phyloP scores from a whole-genome alignment of 2,797 vertebrate genomes.

The Sebastes steindachneri region DNA sequence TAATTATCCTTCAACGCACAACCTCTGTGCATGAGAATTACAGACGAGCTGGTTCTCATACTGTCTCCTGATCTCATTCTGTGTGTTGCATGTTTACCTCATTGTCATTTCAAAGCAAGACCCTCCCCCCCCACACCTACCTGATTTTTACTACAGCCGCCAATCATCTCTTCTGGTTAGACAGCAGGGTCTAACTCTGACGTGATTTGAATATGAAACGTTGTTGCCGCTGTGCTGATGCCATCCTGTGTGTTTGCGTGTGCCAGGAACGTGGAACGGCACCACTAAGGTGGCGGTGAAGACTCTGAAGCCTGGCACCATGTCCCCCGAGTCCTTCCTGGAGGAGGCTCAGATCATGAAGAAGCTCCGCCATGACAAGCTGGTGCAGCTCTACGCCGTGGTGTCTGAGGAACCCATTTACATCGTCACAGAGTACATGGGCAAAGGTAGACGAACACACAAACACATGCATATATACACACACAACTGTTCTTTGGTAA shows the following conservation, averaged over 20 bases:
- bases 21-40: conserved; percentile 19
- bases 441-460: conserved; percentile 86
- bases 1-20: conserved; percentile 36
- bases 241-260: conserved; percentile 15
- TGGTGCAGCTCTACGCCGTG: conserved; percentile 96
- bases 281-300: conserved; percentile 99
- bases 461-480: neutral
- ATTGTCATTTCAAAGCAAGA: conserved; percentile 13
- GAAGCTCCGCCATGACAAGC: conserved; percentile 94
- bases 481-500: neutral
- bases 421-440: conserved; percentile 98
- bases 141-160: neutral
- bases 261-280: conserved; percentile 96
- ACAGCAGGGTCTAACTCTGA: conserved; percentile 19
- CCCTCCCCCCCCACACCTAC: neutral
- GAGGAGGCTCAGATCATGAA: conserved; percentile 99
- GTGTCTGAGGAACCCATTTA: conserved; percentile 98
- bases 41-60: conserved; percentile 18
- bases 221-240: conserved; percentile 24
- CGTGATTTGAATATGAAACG: conserved; percentile 2
- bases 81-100: conserved; percentile 37
- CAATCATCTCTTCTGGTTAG: conserved; percentile 1
- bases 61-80: conserved; percentile 35
- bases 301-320: conserved; percentile 96
- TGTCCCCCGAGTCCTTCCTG: conserved; percentile 97